Evolutionary conservation across 2,888 invertebrate genomes (phyloP).

Genomic region (Dysmachus trigonus): DNA sequence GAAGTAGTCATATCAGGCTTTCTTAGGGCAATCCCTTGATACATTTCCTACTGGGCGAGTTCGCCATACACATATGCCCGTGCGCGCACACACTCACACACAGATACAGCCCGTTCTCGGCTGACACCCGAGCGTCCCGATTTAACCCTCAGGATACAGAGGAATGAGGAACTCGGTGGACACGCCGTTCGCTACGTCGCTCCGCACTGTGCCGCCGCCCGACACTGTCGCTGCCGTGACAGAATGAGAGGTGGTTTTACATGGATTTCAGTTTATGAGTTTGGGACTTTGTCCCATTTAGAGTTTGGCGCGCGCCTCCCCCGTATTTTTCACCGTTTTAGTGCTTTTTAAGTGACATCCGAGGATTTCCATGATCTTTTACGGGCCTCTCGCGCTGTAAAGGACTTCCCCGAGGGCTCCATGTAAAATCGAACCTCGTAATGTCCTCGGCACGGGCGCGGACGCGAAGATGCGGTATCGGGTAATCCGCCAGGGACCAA

Average conservation of each 20-base stretch:
- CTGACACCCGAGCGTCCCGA: not conserved
- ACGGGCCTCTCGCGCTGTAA: not conserved
- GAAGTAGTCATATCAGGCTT: too few species aligned
- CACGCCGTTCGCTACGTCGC: too few species aligned
- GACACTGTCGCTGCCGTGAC: not conserved
- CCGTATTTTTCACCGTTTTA: slow-evolving; percentile 23
- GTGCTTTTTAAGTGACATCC: slow-evolving; percentile 44
- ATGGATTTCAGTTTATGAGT: slow-evolving; percentile 11
- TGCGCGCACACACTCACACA: not conserved
- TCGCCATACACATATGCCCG: too few species aligned
- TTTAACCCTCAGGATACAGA: not conserved
- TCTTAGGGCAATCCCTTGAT: too few species aligned
- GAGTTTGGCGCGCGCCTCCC: not conserved
- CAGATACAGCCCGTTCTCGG: not conserved
- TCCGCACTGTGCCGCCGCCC: too few species aligned
- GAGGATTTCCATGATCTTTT: slow-evolving; percentile 44
- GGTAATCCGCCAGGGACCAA: not conserved
- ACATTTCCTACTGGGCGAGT: too few species aligned
- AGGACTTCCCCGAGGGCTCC: slow-evolving; percentile 34
- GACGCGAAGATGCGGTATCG: not conserved
- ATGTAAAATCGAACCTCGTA: not conserved
- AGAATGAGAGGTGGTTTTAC: not conserved
- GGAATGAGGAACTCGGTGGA: slow-evolving; percentile 27
- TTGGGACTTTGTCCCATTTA: slow-evolving; percentile 21
- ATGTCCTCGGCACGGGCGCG: not conserved